These are phyloP conservation scores for Dascillus cervinus DNA, from an alignment of 2,888 invertebrate species.

Conservation along the genomic window DNA sequence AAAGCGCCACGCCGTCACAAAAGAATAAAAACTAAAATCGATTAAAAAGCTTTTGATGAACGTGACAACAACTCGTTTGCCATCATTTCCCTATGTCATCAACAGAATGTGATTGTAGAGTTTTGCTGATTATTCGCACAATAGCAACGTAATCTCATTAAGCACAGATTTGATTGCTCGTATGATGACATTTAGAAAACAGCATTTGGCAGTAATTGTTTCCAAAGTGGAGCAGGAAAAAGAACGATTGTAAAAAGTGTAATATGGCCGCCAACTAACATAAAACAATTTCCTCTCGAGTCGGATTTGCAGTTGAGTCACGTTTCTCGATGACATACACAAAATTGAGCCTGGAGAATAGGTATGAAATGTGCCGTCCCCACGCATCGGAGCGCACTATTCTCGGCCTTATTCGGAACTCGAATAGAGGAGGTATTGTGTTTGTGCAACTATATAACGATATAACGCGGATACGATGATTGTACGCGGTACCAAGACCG, in stretches of 20 bases:
- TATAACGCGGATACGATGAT: conserved; percentile 28
- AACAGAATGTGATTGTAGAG: conserved; percentile 29
- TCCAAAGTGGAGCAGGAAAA: too few relatives aligned
- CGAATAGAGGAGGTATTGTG: conserved; percentile 25
- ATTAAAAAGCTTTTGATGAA: conserved; percentile 12
- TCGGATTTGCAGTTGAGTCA: conserved; percentile 39
- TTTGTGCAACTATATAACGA: conserved; percentile 25
- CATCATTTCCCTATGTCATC: conserved; percentile 23
- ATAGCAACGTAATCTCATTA: conserved; percentile 32
- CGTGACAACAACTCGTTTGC: conserved; percentile 11
- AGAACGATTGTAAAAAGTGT: neutral
- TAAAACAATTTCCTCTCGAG: conserved; percentile 40
- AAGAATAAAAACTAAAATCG: conserved; percentile 2
- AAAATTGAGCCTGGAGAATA: conserved; percentile 38
- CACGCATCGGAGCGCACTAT: conserved; percentile 19
- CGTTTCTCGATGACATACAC: conserved; percentile 41
- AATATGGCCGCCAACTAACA: conserved; percentile 33
- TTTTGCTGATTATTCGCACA: conserved; percentile 32
- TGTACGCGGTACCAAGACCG: conserved; percentile 26
- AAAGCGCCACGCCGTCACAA: too few relatives aligned
- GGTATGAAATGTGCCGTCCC: conserved; percentile 33
- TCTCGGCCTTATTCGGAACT: conserved; percentile 22
- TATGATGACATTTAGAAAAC: conserved; percentile 13
- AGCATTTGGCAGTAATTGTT: too few relatives aligned
- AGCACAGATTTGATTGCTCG: conserved; percentile 26